These are phyloP conservation scores for Athene noctua DNA, from an alignment of 2,113 vertebrate species.

Conservation along the genomic window DNA sequence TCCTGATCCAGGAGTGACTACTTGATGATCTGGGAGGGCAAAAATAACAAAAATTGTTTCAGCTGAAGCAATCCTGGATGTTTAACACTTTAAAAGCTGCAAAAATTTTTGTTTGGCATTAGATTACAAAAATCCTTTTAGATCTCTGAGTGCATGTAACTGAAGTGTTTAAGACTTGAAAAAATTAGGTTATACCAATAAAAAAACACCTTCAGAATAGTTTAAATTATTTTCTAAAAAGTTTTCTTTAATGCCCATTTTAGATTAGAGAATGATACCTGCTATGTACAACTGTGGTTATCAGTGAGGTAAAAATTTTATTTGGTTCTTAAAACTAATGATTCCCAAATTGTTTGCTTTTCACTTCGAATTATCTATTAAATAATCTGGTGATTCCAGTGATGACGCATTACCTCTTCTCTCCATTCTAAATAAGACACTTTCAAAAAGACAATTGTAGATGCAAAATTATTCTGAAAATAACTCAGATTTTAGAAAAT, in stretches of 20 bases:
- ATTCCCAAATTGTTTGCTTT: neutral
- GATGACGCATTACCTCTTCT: neutral
- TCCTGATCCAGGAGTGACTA: neutral
- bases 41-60: neutral
- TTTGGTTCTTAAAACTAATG: neutral
- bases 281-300: neutral
- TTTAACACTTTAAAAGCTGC: neutral
- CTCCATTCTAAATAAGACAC: neutral
- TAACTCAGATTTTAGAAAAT: neutral
- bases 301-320: neutral
- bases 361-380: neutral
- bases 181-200: neutral
- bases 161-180: neutral
- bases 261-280: neutral
- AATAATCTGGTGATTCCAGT: neutral
- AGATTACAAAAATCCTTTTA: neutral
- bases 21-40: neutral
- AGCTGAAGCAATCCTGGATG: neutral
- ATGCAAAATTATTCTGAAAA: neutral
- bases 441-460: neutral
- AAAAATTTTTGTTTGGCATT: neutral
- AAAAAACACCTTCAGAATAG: neutral
- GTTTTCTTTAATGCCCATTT: neutral
- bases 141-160: fast-evolving
- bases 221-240: neutral